A percentile compares a stretch with the other conserved stretches of the same genome.
These are phyloP conservation scores for Corapipo altera DNA, from an alignment of 2,113 vertebrate genomes.

Conservation along the genomic window DNA sequence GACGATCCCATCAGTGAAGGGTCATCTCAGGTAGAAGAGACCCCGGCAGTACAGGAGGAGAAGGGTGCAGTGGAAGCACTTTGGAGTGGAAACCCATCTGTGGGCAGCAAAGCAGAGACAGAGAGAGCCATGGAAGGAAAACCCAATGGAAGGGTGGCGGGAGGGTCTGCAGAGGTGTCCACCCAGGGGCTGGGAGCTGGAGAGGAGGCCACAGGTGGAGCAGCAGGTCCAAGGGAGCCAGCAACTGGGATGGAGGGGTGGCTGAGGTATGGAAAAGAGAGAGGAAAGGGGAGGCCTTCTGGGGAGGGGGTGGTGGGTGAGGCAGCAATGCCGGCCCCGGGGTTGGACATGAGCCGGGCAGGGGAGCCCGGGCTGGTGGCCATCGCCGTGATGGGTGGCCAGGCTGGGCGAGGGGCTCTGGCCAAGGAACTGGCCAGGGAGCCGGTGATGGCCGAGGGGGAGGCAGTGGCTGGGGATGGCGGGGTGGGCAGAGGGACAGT, in stretches of 20 bases:
- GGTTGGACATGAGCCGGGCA: fast-evolving
- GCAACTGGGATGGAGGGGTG: not conserved
- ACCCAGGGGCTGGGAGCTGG: too few relatives aligned
- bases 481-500: fast-evolving
- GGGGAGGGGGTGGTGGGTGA: fast-evolving
- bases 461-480: fast-evolving
- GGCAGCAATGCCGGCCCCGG: fast-evolving
- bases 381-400: not conserved
- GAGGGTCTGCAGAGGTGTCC: not conserved
- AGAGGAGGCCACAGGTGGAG: not conserved
- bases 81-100: not conserved
- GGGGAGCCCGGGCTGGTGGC: not conserved
- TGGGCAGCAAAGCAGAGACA: not conserved
- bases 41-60: not conserved
- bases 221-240: not conserved
- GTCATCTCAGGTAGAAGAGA: not conserved
- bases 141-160: fast-evolving
- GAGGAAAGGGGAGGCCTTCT: not conserved
- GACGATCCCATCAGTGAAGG: not conserved
- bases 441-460: not conserved
- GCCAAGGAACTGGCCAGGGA: not conserved
- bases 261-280: not conserved
- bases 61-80: not conserved
- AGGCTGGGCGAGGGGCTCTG: not conserved
- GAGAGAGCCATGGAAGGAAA: not conserved